Percentiles rank a stretch among this genome's conserved stretches.
These are phyloP conservation scores for Dallia pectoralis DNA, from an alignment of 2,797 vertebrate species.

Conservation along the genomic window DNA sequence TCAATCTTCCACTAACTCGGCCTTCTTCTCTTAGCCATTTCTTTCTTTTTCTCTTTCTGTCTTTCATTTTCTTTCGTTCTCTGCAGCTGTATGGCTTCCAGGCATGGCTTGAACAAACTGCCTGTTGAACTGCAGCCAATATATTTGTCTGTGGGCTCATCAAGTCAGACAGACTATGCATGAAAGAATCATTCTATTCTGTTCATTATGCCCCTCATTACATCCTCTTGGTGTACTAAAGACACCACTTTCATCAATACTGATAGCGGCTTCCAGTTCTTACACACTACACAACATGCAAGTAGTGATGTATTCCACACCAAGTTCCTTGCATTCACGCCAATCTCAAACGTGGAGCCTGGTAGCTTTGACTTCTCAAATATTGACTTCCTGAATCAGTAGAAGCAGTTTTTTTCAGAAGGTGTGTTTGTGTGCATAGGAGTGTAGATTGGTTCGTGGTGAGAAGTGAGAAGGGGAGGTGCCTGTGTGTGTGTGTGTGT, in stretches of 20 bases:
- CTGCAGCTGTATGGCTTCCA: conserved; percentile 60
- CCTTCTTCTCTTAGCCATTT: conserved; percentile 10
- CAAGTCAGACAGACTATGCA: conserved; percentile 53
- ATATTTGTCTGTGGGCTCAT: conserved; percentile 61
- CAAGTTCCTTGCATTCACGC: conserved; percentile 44
- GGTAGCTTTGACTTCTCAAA: conserved; percentile 69
- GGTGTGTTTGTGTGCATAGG: conserved; percentile 73
- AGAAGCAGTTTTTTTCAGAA: conserved; percentile 56
- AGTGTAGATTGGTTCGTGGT: conserved; percentile 62
- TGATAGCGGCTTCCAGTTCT: conserved; percentile 21
- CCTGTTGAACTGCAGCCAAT: conserved; percentile 60
- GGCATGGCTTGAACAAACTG: conserved; percentile 48
- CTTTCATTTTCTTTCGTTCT: conserved; percentile 20
- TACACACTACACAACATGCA: conserved; percentile 32
- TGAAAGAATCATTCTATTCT: conserved; percentile 50
- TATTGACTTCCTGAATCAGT: conserved; percentile 67
- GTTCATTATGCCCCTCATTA: conserved; percentile 26
- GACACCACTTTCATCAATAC: conserved; percentile 51
- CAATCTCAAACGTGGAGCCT: conserved; percentile 48
- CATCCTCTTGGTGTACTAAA: conserved; percentile 38
- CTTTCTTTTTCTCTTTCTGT: conserved; percentile 11
- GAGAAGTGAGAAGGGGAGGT: conserved; percentile 50
- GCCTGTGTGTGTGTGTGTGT: conserved; percentile 10
- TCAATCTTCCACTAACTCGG: too few species aligned
- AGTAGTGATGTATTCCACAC: conserved; percentile 39